Base-by-base conservation (phyloP, 2,888 invertebrate genomes). In the Thymelicus sylvestris region DNA sequence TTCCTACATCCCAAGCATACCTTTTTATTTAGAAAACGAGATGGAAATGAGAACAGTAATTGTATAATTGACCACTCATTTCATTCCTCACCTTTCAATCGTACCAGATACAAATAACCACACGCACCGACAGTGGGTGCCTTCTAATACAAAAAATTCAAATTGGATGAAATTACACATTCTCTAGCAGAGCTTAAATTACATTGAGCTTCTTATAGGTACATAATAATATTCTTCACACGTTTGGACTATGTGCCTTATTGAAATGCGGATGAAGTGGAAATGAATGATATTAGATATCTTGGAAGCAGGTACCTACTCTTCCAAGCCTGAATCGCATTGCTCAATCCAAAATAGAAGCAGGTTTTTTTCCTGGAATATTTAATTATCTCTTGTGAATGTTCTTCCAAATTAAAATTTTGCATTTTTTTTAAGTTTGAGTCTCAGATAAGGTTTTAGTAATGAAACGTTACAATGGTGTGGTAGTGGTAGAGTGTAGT, bases 141-240 rank as follows among this genome's bases (percentile, higher is more conserved):
- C 72, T 75, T 75, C 74, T 72, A 78, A 79, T 71, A 74, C 81
- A 82, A 83, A 85, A 81, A 80, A 80, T 82, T 81, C 77, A 84
- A 87, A 89, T 89, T 87, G 82, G 85, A 87, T 87, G 81, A 85
- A 90, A 90, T 90, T 89, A 90, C 86, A 88, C 84, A 86, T 88
- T 86, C 84, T 80, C 80, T 74, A 77, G 73, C 76, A 78, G 75
- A 74, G 77, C 79, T 86, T 81, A 83, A 87, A 88, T 89, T 87
- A 85, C 86, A 72, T 81, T 83, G 81, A 74, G 80, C 79, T 82
- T 86, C 85, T 85, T 84, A 85, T 84, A 83, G 19, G 41, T 52
- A 24, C 24, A 1, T 24, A 38, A 31, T 31, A 13, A 57, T 44
- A 61, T 61, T 55, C 55, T 60, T 71, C 61, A 60, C 59, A 50